These are phyloP conservation scores for Rhodophaea formosa DNA, from an alignment of 2,888 invertebrate species.

Conservation along the genomic window DNA sequence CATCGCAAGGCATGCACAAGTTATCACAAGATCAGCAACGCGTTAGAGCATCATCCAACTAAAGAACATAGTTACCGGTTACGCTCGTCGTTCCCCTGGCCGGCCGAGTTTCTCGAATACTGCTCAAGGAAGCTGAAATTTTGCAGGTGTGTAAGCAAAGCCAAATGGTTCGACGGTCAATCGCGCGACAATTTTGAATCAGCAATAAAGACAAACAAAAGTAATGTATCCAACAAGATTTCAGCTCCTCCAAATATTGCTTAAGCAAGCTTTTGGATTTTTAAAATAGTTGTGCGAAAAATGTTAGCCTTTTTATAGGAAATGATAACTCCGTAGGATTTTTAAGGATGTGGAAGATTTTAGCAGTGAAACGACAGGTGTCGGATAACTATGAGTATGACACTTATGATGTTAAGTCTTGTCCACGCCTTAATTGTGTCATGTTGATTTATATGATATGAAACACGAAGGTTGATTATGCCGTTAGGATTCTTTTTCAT, in stretches of 20 bases:
- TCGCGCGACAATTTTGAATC: slow-evolving; percentile 15
- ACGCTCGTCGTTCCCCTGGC: slow-evolving; percentile 16
- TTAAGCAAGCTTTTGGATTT: slow-evolving; percentile 8
- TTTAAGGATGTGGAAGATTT: no score
- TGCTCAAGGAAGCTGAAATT: slow-evolving; percentile 20
- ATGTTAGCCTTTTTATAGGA: neutral
- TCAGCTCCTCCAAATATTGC: slow-evolving; percentile 14
- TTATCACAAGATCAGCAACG: slow-evolving; percentile 11
- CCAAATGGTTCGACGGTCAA: slow-evolving; percentile 4
- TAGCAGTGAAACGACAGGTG: no score
- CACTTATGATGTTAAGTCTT: no score
- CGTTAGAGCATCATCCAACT: slow-evolving; percentile 13
- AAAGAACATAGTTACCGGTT: slow-evolving; percentile 18
- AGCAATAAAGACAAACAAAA: slow-evolving; percentile 8
- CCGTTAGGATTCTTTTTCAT: no score
- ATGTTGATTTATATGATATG: no score
- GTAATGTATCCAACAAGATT: slow-evolving; percentile 15
- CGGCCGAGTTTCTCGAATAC: slow-evolving; percentile 18
- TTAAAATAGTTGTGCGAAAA: neutral
- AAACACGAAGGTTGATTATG: no score
- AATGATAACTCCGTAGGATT: no score
- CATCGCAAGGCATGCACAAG: slow-evolving; percentile 3
- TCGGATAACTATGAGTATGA: no score
- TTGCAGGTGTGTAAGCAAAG: slow-evolving; percentile 19
- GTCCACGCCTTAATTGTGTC: no score